Base-by-base conservation (phyloP, 2,888 invertebrate genomes). In the Drosophila demipolita region DNA sequence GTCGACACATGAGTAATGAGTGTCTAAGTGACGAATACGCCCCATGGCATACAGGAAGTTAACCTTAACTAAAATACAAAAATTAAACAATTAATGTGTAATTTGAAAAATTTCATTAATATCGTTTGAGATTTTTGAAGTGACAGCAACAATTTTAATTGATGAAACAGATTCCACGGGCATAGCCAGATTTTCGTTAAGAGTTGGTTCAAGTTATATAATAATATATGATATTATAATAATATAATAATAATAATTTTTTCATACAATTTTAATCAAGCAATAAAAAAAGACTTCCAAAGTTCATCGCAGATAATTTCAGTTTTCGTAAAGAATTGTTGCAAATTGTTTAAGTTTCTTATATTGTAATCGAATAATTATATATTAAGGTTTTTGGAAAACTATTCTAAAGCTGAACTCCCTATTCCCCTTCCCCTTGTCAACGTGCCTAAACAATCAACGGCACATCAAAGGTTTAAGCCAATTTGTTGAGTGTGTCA, bases 1-100 rank as follows among this genome's bases (percentile, higher is more conserved):
- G 87, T 71, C 87, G 81, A 59, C 87, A 74, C 81, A 78, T 84
- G 89, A 85, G 65, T 88, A 88, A 85, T 85, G 84, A 66, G 79
- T 88, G 55, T 70, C 83, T 76, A 87, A 86, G 75, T 60, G 83
- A 66, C 76, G 83, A 76, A 35, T 80, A 71, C 81, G 78, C 77
- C 88, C 65, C 53, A 40, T n/a, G 45, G 33, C 58, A 52, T 4
- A 55, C 26, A 20, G 58, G 45, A 62, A 62, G 50, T 48, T 23
- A 3, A 33, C n/a, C 11, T 20, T 23, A 17, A 3, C 20, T 4
- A 0, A 8, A 23, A 63, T 54, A 20, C 17, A 9, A 40, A n/a
- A n/a, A n/a, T n/a, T 5, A 0, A 40, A 29, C 29, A 29, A 29
- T 29, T 29, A 5, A 29, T 29, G 29, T 29, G 29, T 29, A 29